These are phyloP conservation scores for Perccottus glenii DNA, from an alignment of 2,113 vertebrate genomes.

Conservation along the genomic window DNA sequence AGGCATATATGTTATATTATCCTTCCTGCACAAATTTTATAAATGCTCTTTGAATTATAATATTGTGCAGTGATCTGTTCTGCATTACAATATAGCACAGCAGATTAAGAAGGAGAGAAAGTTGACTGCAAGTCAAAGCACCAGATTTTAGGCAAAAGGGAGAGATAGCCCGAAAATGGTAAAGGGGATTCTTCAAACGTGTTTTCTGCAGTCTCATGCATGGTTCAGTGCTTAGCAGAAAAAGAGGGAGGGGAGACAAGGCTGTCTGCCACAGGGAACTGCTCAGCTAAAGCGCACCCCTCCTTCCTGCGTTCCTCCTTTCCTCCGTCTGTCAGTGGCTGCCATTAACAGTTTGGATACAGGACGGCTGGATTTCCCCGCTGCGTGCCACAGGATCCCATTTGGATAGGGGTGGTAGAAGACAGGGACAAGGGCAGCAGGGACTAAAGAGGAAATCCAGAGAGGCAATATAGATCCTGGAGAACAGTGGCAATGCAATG, in stretches of 20 bases:
- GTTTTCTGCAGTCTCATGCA: slow-evolving; percentile 63
- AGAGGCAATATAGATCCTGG: slow-evolving; percentile 48
- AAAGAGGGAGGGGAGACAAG: slow-evolving; percentile 36
- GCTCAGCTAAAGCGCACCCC: slow-evolving; percentile 38
- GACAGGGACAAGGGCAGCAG: slow-evolving; percentile 21
- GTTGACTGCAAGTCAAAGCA: slow-evolving; percentile 17
- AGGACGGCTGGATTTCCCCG: slow-evolving; percentile 49
- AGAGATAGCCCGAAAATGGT: slow-evolving; percentile 25
- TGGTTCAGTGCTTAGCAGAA: slow-evolving; percentile 29
- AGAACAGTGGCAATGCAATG: slow-evolving; percentile 31
- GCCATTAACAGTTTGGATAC: slow-evolving; percentile 36
- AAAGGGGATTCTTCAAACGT: slow-evolving; percentile 48
- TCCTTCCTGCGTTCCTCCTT: slow-evolving; percentile 31
- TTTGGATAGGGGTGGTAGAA: slow-evolving; percentile 65
- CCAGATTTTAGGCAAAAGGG: slow-evolving; percentile 7
- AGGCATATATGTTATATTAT: slow-evolving; percentile 3
- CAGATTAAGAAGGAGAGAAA: slow-evolving; percentile 11
- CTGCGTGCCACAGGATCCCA: slow-evolving; percentile 27
- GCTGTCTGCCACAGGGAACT: slow-evolving; percentile 58
- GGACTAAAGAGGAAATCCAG: slow-evolving; percentile 4
- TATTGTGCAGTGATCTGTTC: slow-evolving; percentile 65
- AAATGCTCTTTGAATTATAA: slow-evolving; percentile 47
- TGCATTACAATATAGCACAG: slow-evolving; percentile 58
- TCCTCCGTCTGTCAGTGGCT: slow-evolving; percentile 28
- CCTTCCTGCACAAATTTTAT: slow-evolving; percentile 24